Percentiles rank a stretch among this genome's conserved stretches.
Conservation (phyloP, 2,888 invertebrate species). For the Netelia inedita region DNA sequence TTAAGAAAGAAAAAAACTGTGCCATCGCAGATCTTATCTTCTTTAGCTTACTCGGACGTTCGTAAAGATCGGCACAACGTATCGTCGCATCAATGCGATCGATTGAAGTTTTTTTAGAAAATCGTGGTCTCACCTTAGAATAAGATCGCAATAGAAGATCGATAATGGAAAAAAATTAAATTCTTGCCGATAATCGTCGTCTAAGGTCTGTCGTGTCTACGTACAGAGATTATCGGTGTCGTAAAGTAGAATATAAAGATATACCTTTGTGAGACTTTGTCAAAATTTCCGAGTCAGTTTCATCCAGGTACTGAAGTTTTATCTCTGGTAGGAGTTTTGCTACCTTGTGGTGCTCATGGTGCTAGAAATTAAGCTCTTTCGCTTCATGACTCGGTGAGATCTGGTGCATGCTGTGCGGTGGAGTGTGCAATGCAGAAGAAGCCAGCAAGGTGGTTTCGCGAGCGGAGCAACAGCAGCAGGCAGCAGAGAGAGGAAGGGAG, state of each 20-base stretch:
- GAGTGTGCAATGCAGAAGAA: constrained; percentile 46
- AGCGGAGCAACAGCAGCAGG: constrained; percentile 24
- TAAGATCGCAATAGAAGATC: too few relatives aligned
- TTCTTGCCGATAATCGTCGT: too few relatives aligned
- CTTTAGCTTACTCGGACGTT: constrained; percentile 2
- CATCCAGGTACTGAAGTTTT: not conserved
- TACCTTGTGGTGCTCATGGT: not conserved
- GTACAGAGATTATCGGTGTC: not conserved
- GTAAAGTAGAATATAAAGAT: not conserved
- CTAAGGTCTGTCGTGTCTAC: too few relatives aligned
- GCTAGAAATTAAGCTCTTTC: constrained; percentile 36
- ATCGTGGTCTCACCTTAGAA: too few relatives aligned
- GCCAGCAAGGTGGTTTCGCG: constrained; percentile 50
- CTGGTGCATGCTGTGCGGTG: constrained; percentile 49
- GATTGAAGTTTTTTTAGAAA: too few relatives aligned
- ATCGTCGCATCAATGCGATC: too few relatives aligned
- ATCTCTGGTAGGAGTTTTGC: not conserved
- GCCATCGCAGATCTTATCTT: constrained; percentile 17
- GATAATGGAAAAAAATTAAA: too few relatives aligned
- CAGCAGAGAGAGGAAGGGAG: constrained; percentile 2
- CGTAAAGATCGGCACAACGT: not conserved
- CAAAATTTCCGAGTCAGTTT: not conserved
- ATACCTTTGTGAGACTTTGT: not conserved
- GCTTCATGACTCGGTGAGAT: constrained; percentile 60
- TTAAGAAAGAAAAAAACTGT: constrained; percentile 19